Base-by-base conservation (phyloP, 1,140 invertebrate genomes). In the Ladona fulva region DNA sequence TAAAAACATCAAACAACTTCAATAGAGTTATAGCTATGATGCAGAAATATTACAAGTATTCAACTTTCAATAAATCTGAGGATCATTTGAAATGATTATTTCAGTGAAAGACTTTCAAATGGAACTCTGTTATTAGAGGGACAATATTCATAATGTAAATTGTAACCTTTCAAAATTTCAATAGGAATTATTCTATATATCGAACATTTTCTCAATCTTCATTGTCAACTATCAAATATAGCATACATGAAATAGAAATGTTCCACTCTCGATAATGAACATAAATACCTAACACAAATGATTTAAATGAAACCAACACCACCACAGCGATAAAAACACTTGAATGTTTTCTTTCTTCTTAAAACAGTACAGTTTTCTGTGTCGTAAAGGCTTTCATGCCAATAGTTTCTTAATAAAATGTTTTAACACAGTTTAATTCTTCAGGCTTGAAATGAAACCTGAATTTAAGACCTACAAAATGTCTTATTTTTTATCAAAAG, bases 51-150 rank as follows among this genome's bases (percentile, higher is more conserved):
- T 66, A 66, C 52, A 66, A 66, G n/a, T 66, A 66, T 66, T 66
- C 52, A 66, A 66, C 52, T 66, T 16, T 66, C 12, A 37, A 66
- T 66, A 66, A 66, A 66, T 16, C 16, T 66, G 52, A 66, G 52
- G 52, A 66, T 66, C n/a, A 22, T 66, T 66, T 6, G n/a, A 66
- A 66, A 19, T 19, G 52, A 66, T 66, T 19, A 66, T 22, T 66
- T 66, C n/a, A 66, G 52, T 66, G 52, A 66, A 66, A 66, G 52
- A 66, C 52, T 66, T 66, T 66, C 29, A 66, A 66, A 22, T 66
- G 52, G 52, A 66, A 66, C 52, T 66, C 52, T 66, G 52, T 66
- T 66, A 66, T 19, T 22, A 19, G 16, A 19, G 52, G 52, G 52
- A 66, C 52, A 66, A 66, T 66, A 66, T 66, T 66, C 12, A 22